Evolutionary conservation across 2,888 invertebrate species (phyloP).

Genomic region (Epinotia ramella): DNA sequence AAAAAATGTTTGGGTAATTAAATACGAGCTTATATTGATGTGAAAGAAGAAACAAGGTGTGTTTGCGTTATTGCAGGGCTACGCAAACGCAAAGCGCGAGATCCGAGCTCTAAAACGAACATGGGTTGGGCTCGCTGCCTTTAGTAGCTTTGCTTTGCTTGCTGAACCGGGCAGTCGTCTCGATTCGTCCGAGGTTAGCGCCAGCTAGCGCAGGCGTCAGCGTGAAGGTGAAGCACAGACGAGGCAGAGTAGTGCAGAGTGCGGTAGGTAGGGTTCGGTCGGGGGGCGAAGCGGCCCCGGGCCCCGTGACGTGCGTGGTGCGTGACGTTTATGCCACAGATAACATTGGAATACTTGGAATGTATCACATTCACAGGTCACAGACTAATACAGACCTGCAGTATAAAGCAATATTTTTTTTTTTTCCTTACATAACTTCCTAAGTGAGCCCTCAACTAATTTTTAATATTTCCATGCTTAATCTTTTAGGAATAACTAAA

Average conservation of each 20-base stretch:
- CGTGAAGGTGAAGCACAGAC: conserved; percentile 2
- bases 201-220: conserved; percentile 9
- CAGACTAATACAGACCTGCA: too few relatives aligned
- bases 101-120: conserved; percentile 32
- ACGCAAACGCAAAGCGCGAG: conserved; percentile 43
- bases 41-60: conserved; percentile 25
- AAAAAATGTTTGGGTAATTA: conserved; percentile 26
- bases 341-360: too few relatives aligned
- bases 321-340: too few relatives aligned
- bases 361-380: too few relatives aligned
- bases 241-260: conserved; percentile 5
- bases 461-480: too few relatives aligned
- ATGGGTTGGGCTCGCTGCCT: conserved; percentile 36
- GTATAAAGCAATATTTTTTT: too few relatives aligned
- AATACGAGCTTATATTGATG: conserved; percentile 35
- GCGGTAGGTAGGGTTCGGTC: background rate
- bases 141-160: conserved; percentile 29
- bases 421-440: too few relatives aligned
- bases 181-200: conserved; percentile 25
- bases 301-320: too few relatives aligned
- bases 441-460: too few relatives aligned
- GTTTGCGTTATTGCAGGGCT: conserved; percentile 42
- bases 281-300: too few relatives aligned
- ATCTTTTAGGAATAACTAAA: too few relatives aligned
- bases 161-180: conserved; percentile 35